Evolutionary conservation across 2,797 vertebrate genomes (phyloP), one percentile per base, ranked within the genome.

Genomic region (Megaceryle alcyon): DNA sequence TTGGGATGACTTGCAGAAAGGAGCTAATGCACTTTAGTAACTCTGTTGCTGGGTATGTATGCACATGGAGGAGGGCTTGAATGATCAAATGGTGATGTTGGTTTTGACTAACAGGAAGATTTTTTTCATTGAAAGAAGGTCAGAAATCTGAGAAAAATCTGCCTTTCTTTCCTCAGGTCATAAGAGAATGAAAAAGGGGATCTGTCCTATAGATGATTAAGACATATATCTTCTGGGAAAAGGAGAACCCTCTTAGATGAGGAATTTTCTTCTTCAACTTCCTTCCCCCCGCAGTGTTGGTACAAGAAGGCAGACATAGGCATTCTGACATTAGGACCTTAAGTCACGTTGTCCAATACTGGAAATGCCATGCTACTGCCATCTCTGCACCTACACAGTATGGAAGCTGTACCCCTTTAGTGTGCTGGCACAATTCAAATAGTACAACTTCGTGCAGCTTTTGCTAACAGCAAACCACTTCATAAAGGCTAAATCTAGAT

Each of bases 231-330:
- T 33, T 68, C 77, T 28, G 44, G 35, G 51, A 79, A 65, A 88
- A 71, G 22, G 51, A 26, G 3, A 53, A n/a, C 48, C 39, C 2
- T 10, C 17, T 68, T 12, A 53, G 15, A 51, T 43, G 46, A 35
- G 12, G 25, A 37, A 31, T 53, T 39, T 54, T 80, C 53, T 20
- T 13, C 59, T 61, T 75, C 35, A 43, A 1, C 7, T 16, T 88
- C 41, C n/a, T 49, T 29, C 11, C 6, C 7, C 8, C 6, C 1
- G 0, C 10, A 26, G 0, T 18, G 44, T 22, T 77, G 76, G 31
- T 15, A 6, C 10, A 29, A 54, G 49, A 43, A 84, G 48, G 61
- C 61, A 78, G 51, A 41, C 7, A 20, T 2, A 39, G 41, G 33
- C 22, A 41, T 44, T 61, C 39, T 59, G 59, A 28, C 31, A 26